Evolutionary conservation across 2,113 vertebrate species (phyloP), one percentile per base, ranked within the genome.

Genomic region (Lucifuga dentata): DNA sequence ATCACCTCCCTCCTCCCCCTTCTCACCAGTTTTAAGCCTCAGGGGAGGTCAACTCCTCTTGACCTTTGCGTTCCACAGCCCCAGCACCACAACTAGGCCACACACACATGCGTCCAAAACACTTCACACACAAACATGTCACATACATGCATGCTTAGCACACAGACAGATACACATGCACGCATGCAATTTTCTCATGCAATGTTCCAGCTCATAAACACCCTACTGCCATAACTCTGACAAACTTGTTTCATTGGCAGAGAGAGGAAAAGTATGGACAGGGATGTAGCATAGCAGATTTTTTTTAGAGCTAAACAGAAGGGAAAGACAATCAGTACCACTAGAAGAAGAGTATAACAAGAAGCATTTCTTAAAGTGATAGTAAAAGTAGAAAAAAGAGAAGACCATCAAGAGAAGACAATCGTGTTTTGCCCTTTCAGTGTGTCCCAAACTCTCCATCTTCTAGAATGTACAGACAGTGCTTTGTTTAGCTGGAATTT

Each of bases 11-110:
- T 49, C 32, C 51, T 55, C 40, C 64, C 73, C 62, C 71, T 70
- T 65, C 76, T 69, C 61, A 73, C 68, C 63, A 85, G 78, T 80
- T 73, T 85, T 38, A 80, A 61, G 87, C 84, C 84, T 86, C 68
- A 75, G 80, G 87, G 78, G 78, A 86, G 91, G 87, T 88, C 86
- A 76, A 76, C 79, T 85, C 78, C 78, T 86, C 84, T 90, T 91
- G 91, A 92, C 90, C 91, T 79, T 81, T 84, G 57, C 86, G 83
- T 90, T 93, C 89, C 91, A 88, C 73, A 90, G 70, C 57, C 73
- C 62, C n/a, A 19, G 51, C 56, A 85, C 65, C 51, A 68, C 53
- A 67, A 20, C 68, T 45, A 55, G 80, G 71, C 76, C 76, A 69
- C 84, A 81, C 86, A 85, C 69, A 73, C 68, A 55, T 21, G 35